A percentile compares a stretch with the other conserved stretches of the same genome.
phyloP scores from a whole-genome alignment of 1,140 invertebrate species.

The Meteorus sp. region DNA sequence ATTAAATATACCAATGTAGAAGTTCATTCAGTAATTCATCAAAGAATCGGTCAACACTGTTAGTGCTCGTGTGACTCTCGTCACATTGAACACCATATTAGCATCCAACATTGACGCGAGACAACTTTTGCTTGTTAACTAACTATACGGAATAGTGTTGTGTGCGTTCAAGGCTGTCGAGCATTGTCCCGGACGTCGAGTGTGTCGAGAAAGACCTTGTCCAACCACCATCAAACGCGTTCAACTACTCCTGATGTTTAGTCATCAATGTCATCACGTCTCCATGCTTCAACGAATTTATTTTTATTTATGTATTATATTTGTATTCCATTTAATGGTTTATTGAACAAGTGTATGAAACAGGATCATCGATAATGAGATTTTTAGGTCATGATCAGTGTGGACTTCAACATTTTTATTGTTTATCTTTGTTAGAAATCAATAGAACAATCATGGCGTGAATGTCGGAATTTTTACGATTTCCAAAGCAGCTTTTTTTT shows the following conservation, averaged over 20 bases:
- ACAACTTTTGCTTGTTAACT: conserved; percentile 4
- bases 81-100: conserved; percentile 21
- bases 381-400: conserved; percentile 13
- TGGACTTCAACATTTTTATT: neutral
- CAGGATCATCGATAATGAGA: conserved; percentile 11
- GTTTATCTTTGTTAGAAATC: no score
- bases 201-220: conserved; percentile 24
- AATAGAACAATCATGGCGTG: no score
- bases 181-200: conserved; percentile 26
- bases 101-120: conserved; percentile 14
- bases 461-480: no score
- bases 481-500: no score
- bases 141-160: neutral
- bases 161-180: conserved; percentile 21
- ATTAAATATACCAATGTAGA: neutral
- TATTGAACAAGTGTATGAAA: conserved; percentile 6
- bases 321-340: conserved; percentile 19
- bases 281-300: conserved; percentile 14
- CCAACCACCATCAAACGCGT: conserved; percentile 8
- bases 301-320: no score
- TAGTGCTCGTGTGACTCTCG: neutral
- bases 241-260: conserved; percentile 21
- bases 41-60: conserved; percentile 4
- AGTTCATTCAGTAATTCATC: conserved; percentile 14
- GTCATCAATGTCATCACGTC: conserved; percentile 23